Evolutionary conservation across 2,113 vertebrate genomes (phyloP).

Genomic region (Dolichotis patagonum): DNA sequence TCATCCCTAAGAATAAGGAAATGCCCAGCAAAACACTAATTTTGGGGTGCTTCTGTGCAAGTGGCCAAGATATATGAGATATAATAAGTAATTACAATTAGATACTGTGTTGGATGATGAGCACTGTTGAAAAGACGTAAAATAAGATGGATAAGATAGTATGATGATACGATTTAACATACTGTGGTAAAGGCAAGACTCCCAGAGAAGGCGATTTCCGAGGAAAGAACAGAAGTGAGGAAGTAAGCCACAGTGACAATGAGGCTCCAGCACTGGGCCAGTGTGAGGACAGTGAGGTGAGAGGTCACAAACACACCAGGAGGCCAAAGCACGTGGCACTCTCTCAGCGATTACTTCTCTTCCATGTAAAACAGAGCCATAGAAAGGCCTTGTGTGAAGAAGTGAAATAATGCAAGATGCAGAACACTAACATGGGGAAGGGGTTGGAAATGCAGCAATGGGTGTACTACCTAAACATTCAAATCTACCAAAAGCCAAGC

Average conservation of each 20-base stretch:
- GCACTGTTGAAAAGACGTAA: background rate
- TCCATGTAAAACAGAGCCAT: background rate
- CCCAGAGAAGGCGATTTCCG: background rate
- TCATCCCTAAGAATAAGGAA: background rate
- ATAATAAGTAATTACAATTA: background rate
- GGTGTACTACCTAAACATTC: background rate
- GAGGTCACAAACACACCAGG: background rate
- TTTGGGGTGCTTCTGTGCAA: background rate
- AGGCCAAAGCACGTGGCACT: background rate
- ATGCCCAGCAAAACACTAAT: background rate
- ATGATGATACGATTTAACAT: background rate
- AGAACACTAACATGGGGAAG: background rate
- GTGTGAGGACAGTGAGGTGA: fast-evolving
- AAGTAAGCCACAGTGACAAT: too few species aligned
- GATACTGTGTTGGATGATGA: background rate
- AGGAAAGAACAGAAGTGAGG: background rate
- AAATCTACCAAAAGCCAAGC: background rate
- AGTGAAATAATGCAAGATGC: background rate
- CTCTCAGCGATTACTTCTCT: background rate
- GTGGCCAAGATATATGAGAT: background rate
- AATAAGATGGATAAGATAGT: background rate
- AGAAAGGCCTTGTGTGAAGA: background rate
- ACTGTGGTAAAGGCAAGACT: background rate
- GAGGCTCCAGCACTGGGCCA: too few species aligned
- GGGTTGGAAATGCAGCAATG: background rate